Percentiles rank a stretch among this genome's conserved stretches.
phyloP scores from a whole-genome alignment of 92 coral and sea anemone genomes.

The Epizoanthus rinbou region DNA sequence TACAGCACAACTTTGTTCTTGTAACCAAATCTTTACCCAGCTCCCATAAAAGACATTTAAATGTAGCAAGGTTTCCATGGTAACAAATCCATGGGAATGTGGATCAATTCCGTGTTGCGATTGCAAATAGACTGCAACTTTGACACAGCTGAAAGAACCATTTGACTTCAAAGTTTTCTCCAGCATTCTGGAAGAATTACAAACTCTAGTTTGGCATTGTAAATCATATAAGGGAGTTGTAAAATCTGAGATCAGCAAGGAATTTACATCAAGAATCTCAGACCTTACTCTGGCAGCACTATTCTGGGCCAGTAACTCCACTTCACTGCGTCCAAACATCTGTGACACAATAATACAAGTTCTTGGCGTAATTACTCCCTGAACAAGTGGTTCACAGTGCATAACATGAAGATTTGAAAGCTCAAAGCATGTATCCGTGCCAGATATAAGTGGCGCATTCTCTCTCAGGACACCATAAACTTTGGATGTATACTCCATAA shows the following conservation, averaged over 20 bases:
- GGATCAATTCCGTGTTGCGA: background rate
- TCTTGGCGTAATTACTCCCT: slow-evolving; percentile 57
- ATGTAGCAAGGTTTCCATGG: slow-evolving; percentile 60
- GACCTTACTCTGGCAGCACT: background rate
- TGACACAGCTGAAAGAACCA: background rate
- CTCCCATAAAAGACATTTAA: slow-evolving; percentile 69
- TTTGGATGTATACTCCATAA: slow-evolving; percentile 23
- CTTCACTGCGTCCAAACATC: background rate
- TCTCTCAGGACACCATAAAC: slow-evolving; percentile 50
- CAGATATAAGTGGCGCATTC: slow-evolving; percentile 6
- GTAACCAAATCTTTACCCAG: slow-evolving; percentile 70
- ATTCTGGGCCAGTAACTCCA: background rate
- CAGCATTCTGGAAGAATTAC: background rate
- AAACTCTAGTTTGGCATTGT: background rate
- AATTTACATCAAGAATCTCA: background rate
- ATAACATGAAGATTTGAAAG: slow-evolving; percentile 15
- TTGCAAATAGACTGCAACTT: slow-evolving; percentile 20
- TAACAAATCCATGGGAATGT: slow-evolving; percentile 46
- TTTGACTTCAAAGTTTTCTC: too few species aligned
- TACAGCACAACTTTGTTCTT: background rate
- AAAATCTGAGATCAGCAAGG: slow-evolving; percentile 66
- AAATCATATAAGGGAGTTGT: slow-evolving; percentile 40
- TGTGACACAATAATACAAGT: slow-evolving; percentile 50
- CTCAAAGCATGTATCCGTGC: background rate
- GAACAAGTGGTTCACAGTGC: slow-evolving; percentile 69